phyloP scores from a whole-genome alignment of 2,888 invertebrate species.

The Steromphala cineraria region DNA sequence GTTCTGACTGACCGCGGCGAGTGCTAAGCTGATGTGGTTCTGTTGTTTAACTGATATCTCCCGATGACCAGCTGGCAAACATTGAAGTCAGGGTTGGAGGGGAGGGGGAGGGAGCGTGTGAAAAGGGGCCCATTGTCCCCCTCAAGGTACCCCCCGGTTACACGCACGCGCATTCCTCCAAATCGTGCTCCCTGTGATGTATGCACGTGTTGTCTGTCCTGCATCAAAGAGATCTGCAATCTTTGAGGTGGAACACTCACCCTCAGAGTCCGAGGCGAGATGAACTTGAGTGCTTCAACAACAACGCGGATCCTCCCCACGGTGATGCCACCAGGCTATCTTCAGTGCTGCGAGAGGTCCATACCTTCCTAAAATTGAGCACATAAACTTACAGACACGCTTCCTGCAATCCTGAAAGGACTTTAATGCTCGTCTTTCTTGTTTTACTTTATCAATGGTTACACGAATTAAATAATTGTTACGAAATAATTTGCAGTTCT shows the following conservation, averaged over 20 bases:
- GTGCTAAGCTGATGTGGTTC: background rate
- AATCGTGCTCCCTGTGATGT: background rate
- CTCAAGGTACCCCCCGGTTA: background rate
- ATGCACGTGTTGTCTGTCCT: constrained; percentile 1
- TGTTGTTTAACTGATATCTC: background rate
- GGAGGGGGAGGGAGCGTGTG: background rate
- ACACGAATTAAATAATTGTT: too few relatives aligned
- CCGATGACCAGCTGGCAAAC: constrained; percentile 9
- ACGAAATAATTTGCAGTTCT: too few relatives aligned
- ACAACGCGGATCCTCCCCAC: too few relatives aligned
- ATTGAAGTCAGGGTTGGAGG: background rate
- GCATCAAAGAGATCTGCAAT: background rate
- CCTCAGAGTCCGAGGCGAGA: too few relatives aligned
- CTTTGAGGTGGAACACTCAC: background rate
- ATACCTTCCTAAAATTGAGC: too few relatives aligned
- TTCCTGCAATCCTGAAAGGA: too few relatives aligned
- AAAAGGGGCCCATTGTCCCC: constrained; percentile 10
- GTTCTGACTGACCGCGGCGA: background rate
- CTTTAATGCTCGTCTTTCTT: too few relatives aligned
- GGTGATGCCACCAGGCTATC: too few relatives aligned
- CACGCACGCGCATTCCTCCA: constrained; percentile 5
- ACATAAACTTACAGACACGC: too few relatives aligned
- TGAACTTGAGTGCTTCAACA: too few relatives aligned
- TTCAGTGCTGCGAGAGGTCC: too few relatives aligned
- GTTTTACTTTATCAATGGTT: too few relatives aligned